phyloP scores from a whole-genome alignment of 2,888 invertebrate species.

The Spilarctia lutea region DNA sequence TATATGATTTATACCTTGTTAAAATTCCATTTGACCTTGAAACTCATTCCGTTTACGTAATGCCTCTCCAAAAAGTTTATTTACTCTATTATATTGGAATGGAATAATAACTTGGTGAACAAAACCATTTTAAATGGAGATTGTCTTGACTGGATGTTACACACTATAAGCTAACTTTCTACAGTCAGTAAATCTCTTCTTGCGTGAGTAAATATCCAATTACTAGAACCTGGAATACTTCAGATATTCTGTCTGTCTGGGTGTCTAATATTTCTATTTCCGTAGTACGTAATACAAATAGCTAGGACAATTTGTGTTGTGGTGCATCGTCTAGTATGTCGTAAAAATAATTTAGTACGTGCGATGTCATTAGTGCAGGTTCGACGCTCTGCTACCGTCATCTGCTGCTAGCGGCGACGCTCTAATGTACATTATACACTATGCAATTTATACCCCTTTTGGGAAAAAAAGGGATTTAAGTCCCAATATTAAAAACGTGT shows the following conservation, averaged over 20 bases:
- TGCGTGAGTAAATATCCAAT: neutral
- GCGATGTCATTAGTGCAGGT: slow-evolving; percentile 74
- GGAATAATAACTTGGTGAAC: neutral
- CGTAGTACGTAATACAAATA: slow-evolving; percentile 34
- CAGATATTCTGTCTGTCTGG: neutral
- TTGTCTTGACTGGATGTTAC: neutral
- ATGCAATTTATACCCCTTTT: slow-evolving; percentile 36
- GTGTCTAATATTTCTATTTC: neutral
- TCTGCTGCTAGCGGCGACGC: slow-evolving; percentile 60
- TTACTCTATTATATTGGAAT: neutral
- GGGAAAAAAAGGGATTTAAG: slow-evolving; percentile 19
- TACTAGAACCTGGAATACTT: neutral
- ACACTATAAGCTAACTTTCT: neutral
- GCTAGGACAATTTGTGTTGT: slow-evolving; percentile 40
- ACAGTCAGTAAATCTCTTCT: neutral
- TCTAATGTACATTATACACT: slow-evolving; percentile 51
- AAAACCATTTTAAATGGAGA: neutral
- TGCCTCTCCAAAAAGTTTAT: neutral
- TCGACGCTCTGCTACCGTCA: slow-evolving; percentile 62
- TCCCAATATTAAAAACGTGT: neutral
- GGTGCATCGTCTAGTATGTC: slow-evolving; percentile 66
- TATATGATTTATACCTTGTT: neutral
- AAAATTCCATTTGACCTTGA: neutral
- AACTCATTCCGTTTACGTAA: neutral
- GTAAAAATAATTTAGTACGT: slow-evolving; percentile 84